These are phyloP conservation scores for Anthoscopus minutus DNA, from an alignment of 2,113 vertebrate species.

Conservation along the genomic window DNA sequence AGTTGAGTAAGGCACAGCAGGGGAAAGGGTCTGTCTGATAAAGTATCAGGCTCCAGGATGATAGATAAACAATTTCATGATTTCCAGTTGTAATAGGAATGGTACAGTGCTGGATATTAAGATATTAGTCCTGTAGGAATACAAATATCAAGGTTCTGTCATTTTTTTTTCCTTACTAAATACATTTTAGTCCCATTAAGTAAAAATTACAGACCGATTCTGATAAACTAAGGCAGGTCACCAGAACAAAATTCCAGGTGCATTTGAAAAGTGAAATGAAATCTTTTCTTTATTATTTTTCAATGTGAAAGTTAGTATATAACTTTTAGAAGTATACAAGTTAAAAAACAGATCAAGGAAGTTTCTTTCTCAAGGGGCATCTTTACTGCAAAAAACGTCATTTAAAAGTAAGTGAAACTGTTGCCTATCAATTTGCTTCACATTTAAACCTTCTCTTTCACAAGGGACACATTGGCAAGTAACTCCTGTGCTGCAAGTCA, in stretches of 20 bases:
- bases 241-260: not conserved
- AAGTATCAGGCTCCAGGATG: slow-evolving; percentile 74
- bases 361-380: not conserved
- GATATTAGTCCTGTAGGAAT: not conserved
- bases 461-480: not conserved
- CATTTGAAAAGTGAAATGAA: not conserved
- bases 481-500: not conserved
- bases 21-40: slow-evolving; percentile 80
- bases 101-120: slow-evolving; percentile 29
- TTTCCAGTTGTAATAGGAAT: slow-evolving; percentile 55
- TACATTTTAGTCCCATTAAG: not conserved
- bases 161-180: not conserved
- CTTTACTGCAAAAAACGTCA: not conserved
- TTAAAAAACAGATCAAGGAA: not conserved
- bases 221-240: not conserved
- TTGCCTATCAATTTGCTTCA: not conserved
- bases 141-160: slow-evolving; percentile 18
- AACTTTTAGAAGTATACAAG: not conserved
- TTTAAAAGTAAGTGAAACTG: not conserved
- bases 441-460: not conserved
- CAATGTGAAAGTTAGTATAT: not conserved
- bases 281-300: not conserved
- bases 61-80: slow-evolving; percentile 65
- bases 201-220: slow-evolving; percentile 34
- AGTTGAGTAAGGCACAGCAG: slow-evolving; percentile 85